Base-by-base conservation (phyloP, 2,888 invertebrate species). In the Brenthis ino region DNA sequence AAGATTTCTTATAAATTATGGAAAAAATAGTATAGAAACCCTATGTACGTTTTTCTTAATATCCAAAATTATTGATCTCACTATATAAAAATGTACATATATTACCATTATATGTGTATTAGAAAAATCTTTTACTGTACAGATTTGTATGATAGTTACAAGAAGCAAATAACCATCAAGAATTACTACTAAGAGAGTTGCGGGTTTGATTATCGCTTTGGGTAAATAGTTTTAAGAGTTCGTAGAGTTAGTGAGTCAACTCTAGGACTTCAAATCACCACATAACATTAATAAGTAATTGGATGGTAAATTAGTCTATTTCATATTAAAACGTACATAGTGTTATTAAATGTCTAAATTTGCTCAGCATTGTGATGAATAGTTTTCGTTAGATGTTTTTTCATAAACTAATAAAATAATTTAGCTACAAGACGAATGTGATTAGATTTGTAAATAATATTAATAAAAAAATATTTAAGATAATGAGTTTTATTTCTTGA, bases 371-470 rank as follows among this genome's bases (percentile, higher is more conserved):
- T 78, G 81, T 84, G 83, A 85, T 82, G 75, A 73, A 76, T 82
- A 79, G 77, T 77, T 80, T 67, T 80, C 80, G 77, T 79, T 81
- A 82, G 81, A 77, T 80, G 67, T 81, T 77, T 81, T 80, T 78
- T 78, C 73, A 74, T 80, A 77, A 74, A 77, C 75, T 86, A 82
- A 84, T 83, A 79, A 77, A 81, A 80, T 85, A 81, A 82, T 83
- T 83, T 88, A 90, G 87, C 81, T 83, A 85, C 85, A 86, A 85
- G 85, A 87, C 85, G 86, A 85, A 89, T 91, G 91, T 91, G 91
- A 91, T 90, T 92, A 91, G 91, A 89, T 87, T 91, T 92, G 91
- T 91, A 92, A 91, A 92, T 92, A 92, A 89, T 86, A 87, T 83
- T 81, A 85, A 86, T 84, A 85, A 87, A 87, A 84, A 86, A 85